Evolutionary conservation across 2,113 vertebrate genomes (phyloP).

Genomic region (Rattus norvegicus): GRCr8 NC_086019.1:129906001-129906500

Average conservation of each 20-base stretch:
- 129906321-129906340: not conserved
- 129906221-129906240: not conserved
- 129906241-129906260: not conserved
- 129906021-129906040: too few relatives aligned
- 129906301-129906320: not conserved
- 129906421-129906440: not conserved
- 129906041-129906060: not conserved
- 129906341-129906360: not conserved
- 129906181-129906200: not conserved
- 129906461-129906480: not conserved
- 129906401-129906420: not conserved
- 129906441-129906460: not conserved
- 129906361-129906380: not conserved
- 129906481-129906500: not conserved
- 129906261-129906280: not conserved
- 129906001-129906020: not conserved
- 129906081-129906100: not conserved
- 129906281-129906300: not conserved
- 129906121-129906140: not conserved
- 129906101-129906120: not conserved
- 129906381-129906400: not conserved
- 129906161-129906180: not conserved
- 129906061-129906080: not conserved
- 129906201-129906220: not conserved
- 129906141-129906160: not conserved